Evolutionary conservation across 2,113 vertebrate genomes (phyloP).

Genomic region (Gymnobelideus leadbeateri): DNA sequence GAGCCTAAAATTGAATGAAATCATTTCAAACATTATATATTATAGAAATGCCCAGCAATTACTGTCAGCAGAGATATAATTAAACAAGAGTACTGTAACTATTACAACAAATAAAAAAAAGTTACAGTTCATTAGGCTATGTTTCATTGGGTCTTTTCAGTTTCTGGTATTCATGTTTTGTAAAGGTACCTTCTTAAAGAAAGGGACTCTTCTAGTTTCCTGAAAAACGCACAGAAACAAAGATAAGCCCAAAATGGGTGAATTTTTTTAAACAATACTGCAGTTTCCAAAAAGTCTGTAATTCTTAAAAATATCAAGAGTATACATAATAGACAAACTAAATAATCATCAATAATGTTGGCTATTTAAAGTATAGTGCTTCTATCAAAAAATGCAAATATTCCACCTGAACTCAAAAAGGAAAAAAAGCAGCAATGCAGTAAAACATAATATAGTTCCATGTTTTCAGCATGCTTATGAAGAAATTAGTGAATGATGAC

Average conservation of each 20-base stretch:
- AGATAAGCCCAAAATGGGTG: neutral
- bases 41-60: constrained; percentile 56
- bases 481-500: neutral
- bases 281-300: neutral
- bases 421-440: constrained; percentile 38
- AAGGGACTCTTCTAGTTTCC: neutral
- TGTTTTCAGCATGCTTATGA: neutral
- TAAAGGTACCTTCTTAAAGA: constrained; percentile 49
- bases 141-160: constrained; percentile 59
- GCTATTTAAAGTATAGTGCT: constrained; percentile 45
- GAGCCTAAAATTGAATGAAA: constrained; percentile 51
- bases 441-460: neutral
- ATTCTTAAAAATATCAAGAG: constrained; percentile 48
- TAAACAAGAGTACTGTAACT: constrained; percentile 51
- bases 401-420: constrained; percentile 43
- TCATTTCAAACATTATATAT: constrained; percentile 45
- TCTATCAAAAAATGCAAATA: constrained; percentile 51
- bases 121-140: constrained; percentile 44
- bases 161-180: constrained; percentile 31
- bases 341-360: constrained; percentile 36
- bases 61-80: constrained; percentile 66
- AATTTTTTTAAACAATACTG: neutral
- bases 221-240: neutral
- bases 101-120: constrained; percentile 51
- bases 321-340: constrained; percentile 48